These are phyloP conservation scores for Myrmecobius fasciatus DNA, from an alignment of 2,113 vertebrate genomes.

Conservation along the genomic window DNA sequence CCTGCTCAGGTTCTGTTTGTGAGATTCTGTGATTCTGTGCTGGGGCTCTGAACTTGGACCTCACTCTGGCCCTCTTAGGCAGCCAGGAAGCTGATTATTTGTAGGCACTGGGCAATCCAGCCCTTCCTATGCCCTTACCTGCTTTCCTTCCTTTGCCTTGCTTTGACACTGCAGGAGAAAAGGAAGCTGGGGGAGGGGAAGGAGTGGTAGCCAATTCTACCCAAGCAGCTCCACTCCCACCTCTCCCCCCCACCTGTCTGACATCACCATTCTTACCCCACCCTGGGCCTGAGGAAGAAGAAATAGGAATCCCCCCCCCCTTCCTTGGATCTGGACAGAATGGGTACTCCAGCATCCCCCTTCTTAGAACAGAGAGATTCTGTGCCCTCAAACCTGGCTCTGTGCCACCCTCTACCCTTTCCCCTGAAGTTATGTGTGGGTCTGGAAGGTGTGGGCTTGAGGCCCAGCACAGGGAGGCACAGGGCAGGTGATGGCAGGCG, in stretches of 20 bases:
- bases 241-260: neutral
- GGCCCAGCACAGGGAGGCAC: neutral
- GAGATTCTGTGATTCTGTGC: neutral
- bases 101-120: neutral
- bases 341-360: neutral
- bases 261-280: neutral
- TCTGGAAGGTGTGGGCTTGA: neutral
- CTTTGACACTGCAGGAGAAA: neutral
- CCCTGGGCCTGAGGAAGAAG: neutral
- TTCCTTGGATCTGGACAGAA: neutral
- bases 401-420: neutral
- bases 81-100: neutral
- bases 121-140: neutral
- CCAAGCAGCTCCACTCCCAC: neutral
- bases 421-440: neutral
- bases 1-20: neutral
- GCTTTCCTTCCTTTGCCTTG: neutral
- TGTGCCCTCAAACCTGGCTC: neutral
- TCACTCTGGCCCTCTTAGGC: neutral
- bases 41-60: neutral
- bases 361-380: neutral
- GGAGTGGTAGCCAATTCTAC: neutral
- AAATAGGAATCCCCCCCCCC: neutral
- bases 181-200: neutral
- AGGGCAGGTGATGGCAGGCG: constrained; percentile 3